phyloP scores from a whole-genome alignment of 2,888 invertebrate species.

The Hipparchia semele region DNA sequence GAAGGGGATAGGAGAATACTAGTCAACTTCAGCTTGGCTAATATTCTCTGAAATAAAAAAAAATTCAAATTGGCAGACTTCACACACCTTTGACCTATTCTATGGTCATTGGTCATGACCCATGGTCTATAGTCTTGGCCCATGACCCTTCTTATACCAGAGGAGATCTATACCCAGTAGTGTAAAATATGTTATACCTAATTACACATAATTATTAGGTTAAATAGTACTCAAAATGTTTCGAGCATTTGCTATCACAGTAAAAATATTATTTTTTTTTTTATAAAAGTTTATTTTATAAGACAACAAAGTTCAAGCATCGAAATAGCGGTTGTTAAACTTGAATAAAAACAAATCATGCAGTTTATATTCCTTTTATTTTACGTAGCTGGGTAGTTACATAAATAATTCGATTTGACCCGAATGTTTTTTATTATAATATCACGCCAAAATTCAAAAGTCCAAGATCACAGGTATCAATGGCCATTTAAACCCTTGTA shows the following conservation, averaged over 20 bases:
- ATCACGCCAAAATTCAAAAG: not conserved
- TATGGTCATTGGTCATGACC: too few relatives aligned
- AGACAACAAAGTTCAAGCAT: slow-evolving; percentile 2
- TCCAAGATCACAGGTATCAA: not conserved
- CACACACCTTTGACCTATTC: too few relatives aligned
- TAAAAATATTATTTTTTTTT: slow-evolving; percentile 6
- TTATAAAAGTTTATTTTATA: slow-evolving; percentile 8
- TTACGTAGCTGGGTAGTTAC: slow-evolving; percentile 20
- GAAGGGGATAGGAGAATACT: too few relatives aligned
- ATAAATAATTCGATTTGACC: not conserved
- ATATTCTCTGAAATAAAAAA: too few relatives aligned
- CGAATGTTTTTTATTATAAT: not conserved
- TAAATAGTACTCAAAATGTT: not conserved
- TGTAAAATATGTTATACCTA: too few relatives aligned
- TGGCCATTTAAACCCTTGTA: not conserved
- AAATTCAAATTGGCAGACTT: too few relatives aligned
- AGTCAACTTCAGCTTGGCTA: too few relatives aligned
- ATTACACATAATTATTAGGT: too few relatives aligned
- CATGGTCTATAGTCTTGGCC: too few relatives aligned
- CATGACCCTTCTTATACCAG: too few relatives aligned
- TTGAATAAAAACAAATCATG: slow-evolving; percentile 18
- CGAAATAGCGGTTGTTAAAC: slow-evolving; percentile 13
- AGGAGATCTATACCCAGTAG: too few relatives aligned
- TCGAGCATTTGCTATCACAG: not conserved
- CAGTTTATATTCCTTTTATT: slow-evolving; percentile 17